These are phyloP conservation scores for Coreoperca whiteheadi DNA, from an alignment of 2,113 vertebrate species.

Conservation along the genomic window DNA sequence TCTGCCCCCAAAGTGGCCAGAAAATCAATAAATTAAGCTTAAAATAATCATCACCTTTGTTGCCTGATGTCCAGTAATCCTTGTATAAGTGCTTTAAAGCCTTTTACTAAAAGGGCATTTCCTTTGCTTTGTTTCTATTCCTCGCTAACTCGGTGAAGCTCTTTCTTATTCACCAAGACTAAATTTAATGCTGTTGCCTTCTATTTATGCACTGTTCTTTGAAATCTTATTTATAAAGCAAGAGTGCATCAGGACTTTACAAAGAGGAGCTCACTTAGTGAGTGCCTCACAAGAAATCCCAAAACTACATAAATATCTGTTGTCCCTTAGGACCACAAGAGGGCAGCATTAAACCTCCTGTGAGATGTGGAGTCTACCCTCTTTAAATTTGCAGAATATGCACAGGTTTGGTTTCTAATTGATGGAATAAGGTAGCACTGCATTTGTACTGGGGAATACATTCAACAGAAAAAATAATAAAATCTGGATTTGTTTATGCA, in stretches of 20 bases:
- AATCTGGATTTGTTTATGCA: not conserved
- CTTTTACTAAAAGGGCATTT: not conserved
- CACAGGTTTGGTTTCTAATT: not conserved
- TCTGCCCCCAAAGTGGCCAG: not conserved
- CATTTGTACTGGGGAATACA: not conserved
- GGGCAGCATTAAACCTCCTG: conserved; percentile 39
- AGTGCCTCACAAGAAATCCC: not conserved
- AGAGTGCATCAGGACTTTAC: not conserved
- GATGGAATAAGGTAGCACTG: not conserved
- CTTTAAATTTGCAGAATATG: not conserved
- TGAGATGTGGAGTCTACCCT: not conserved
- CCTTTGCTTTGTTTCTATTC: not conserved
- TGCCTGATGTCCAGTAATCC: not conserved
- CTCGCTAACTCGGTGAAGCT: not conserved
- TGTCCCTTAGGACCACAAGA: conserved; percentile 46
- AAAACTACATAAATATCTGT: not conserved
- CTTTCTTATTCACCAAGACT: not conserved
- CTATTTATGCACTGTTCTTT: not conserved
- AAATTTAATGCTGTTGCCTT: not conserved
- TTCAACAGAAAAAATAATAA: not conserved
- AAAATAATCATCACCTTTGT: not conserved
- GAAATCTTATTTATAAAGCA: not conserved
- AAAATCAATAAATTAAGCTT: not conserved
- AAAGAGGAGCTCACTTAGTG: not conserved
- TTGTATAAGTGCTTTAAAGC: not conserved